Evolutionary conservation across 2,113 vertebrate genomes (phyloP).

Genomic region (Embiotoca jacksoni): DNA sequence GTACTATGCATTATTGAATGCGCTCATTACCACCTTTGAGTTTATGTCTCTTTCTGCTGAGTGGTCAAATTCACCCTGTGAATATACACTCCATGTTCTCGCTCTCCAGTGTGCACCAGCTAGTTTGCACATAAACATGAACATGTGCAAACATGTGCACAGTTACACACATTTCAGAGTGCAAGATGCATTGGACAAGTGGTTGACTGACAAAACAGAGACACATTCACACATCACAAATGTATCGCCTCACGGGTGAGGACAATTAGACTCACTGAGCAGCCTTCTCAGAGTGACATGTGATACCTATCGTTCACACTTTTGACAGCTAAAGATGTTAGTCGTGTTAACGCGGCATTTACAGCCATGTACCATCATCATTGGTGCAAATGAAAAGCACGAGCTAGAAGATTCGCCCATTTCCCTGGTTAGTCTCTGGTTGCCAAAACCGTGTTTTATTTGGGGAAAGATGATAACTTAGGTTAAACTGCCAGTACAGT

Average conservation of each 20-base stretch:
- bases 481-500: too few species aligned
- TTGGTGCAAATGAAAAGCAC: too few species aligned
- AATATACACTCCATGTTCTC: slow-evolving; percentile 21
- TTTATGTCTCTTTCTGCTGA: slow-evolving; percentile 59
- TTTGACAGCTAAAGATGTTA: background rate
- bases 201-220: background rate
- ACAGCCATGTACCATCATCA: too few species aligned
- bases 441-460: too few species aligned
- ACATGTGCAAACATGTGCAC: background rate
- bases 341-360: background rate
- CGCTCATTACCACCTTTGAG: slow-evolving; percentile 56
- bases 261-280: background rate
- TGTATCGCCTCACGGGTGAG: background rate
- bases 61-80: slow-evolving; percentile 25
- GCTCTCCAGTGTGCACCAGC: slow-evolving; percentile 1
- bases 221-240: background rate
- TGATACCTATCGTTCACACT: background rate
- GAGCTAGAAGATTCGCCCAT: too few species aligned
- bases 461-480: too few species aligned
- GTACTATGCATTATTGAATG: slow-evolving; percentile 33
- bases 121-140: background rate
- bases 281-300: too few species aligned
- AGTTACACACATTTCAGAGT: background rate
- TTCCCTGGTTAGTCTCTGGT: too few species aligned
- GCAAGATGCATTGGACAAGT: background rate